phyloP scores from a whole-genome alignment of 1,140 invertebrate genomes.

The Elysia chlorotica region DNA sequence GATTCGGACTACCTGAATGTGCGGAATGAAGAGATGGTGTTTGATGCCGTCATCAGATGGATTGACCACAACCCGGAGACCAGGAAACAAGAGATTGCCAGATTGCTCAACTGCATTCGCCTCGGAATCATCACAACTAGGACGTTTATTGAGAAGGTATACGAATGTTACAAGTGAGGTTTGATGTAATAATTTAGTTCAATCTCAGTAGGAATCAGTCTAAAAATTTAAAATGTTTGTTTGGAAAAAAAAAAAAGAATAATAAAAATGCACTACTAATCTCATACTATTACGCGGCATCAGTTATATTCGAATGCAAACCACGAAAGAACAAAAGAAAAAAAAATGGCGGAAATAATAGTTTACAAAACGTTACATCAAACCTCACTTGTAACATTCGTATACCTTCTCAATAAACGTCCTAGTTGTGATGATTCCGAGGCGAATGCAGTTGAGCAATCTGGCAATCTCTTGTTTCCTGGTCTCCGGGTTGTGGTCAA shows the following conservation, averaged over 20 bases:
- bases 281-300: no score
- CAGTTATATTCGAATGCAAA: no score
- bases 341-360: no score
- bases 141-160: slow-evolving; percentile 40
- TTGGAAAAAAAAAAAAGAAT: no score
- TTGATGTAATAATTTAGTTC: no score
- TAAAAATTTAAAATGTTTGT: no score
- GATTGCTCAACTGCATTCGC: slow-evolving; percentile 75
- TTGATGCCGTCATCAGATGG: slow-evolving; percentile 95
- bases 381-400: no score
- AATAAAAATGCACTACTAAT: no score
- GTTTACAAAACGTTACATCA: no score
- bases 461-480: slow-evolving; percentile 80
- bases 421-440: slow-evolving; percentile 84
- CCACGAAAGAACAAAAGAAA: no score
- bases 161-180: no score
- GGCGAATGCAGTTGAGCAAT: slow-evolving; percentile 75
- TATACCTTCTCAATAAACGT: slow-evolving; percentile 38
- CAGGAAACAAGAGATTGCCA: slow-evolving; percentile 79
- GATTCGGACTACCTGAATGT: slow-evolving; percentile 96
- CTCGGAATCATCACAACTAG: slow-evolving; percentile 84
- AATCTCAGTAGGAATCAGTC: no score
- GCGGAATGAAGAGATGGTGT: slow-evolving; percentile 90
- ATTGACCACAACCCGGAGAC: slow-evolving; percentile 93
- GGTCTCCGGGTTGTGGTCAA: slow-evolving; percentile 92